Evolutionary conservation across 2,797 vertebrate genomes (phyloP).

Genomic region (Syncerus caffer): DNA sequence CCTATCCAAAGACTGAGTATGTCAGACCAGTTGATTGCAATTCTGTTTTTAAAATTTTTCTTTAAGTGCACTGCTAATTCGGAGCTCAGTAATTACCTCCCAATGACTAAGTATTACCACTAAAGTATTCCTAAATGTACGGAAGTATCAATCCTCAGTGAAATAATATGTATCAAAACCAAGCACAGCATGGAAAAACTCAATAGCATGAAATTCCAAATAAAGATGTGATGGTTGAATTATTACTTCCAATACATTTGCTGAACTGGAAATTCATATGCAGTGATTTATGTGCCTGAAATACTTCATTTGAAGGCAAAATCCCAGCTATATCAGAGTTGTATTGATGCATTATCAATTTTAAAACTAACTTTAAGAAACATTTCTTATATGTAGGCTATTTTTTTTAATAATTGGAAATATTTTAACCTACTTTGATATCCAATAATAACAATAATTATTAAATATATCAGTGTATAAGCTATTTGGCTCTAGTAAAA

Average conservation of each 20-base stretch:
- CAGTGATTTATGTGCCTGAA: slow-evolving; percentile 22
- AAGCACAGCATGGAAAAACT: slow-evolving; percentile 50
- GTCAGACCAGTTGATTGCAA: slow-evolving; percentile 37
- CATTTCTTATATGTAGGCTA: not conserved
- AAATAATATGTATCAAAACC: slow-evolving; percentile 39
- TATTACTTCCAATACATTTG: slow-evolving; percentile 43
- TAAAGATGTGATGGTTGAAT: slow-evolving; percentile 71
- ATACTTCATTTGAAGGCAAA: slow-evolving; percentile 25
- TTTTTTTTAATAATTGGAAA: not conserved
- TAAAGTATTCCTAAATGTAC: slow-evolving; percentile 48
- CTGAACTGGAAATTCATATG: slow-evolving; percentile 36
- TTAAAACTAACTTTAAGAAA: not conserved
- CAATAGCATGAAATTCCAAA: slow-evolving; percentile 40
- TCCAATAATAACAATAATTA: not conserved
- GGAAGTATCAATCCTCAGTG: slow-evolving; percentile 45
- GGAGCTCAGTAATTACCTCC: slow-evolving; percentile 25
- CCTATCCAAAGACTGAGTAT: slow-evolving; percentile 38
- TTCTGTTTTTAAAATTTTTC: slow-evolving; percentile 40
- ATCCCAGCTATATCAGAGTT: not conserved
- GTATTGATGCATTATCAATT: not conserved
- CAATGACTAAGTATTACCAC: not conserved
- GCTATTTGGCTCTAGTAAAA: not conserved
- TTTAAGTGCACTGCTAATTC: slow-evolving; percentile 26
- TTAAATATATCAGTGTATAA: not conserved
- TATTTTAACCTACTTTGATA: slow-evolving; percentile 22